These are phyloP conservation scores for Euclidia mi DNA, from an alignment of 2,888 invertebrate species.

Conservation along the genomic window DNA sequence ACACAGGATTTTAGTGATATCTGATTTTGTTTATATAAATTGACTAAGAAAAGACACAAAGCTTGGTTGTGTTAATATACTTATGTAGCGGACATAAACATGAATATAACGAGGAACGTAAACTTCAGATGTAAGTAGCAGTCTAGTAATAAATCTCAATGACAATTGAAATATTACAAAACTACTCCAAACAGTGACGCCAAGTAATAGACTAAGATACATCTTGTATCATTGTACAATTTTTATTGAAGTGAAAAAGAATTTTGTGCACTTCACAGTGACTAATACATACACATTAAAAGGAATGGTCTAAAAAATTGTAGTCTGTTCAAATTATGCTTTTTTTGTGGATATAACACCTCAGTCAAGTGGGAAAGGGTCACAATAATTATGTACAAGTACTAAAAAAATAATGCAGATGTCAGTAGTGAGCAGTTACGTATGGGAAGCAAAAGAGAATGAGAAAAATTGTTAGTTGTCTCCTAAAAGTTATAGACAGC, in stretches of 20 bases:
- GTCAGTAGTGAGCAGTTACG: slow-evolving; percentile 30
- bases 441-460: slow-evolving; percentile 31
- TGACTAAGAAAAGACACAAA: slow-evolving; percentile 24
- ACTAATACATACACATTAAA: slow-evolving; percentile 56
- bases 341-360: slow-evolving; percentile 35
- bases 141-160: slow-evolving; percentile 29
- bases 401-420: slow-evolving; percentile 34
- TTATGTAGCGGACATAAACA: slow-evolving; percentile 48
- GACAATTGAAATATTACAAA: slow-evolving; percentile 25
- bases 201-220: slow-evolving; percentile 25
- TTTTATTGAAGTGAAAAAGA: slow-evolving; percentile 43
- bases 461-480: slow-evolving; percentile 22
- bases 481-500: slow-evolving; percentile 26
- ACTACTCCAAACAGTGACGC: slow-evolving; percentile 14
- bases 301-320: slow-evolving; percentile 65
- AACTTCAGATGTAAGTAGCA: slow-evolving; percentile 29
- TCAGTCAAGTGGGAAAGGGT: slow-evolving; percentile 31
- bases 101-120: slow-evolving; percentile 45
- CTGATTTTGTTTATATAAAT: neutral
- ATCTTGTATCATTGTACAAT: slow-evolving; percentile 27
- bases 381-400: slow-evolving; percentile 39
- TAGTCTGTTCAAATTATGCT: slow-evolving; percentile 43
- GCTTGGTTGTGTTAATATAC: slow-evolving; percentile 48
- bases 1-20: neutral
- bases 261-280: slow-evolving; percentile 76